Evolutionary conservation across 2,113 vertebrate genomes (phyloP).

Genomic region (Poeciliopsis occidentalis): DNA sequence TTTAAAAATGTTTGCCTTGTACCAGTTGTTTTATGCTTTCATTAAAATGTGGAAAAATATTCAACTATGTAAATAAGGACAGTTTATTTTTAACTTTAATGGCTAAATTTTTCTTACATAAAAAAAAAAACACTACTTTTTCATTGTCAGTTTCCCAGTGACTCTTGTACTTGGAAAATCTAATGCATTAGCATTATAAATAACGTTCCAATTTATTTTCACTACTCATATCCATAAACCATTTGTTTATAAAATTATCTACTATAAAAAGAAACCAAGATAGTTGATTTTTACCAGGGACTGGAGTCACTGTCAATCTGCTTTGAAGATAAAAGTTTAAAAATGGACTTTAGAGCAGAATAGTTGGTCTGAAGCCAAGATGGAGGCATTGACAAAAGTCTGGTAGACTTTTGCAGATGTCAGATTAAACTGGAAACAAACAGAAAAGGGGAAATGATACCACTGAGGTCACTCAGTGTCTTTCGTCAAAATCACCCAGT

Average conservation of each 20-base stretch:
- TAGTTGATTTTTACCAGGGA: constrained; percentile 31
- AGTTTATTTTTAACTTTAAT: too few species aligned
- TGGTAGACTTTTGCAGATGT: constrained; percentile 49
- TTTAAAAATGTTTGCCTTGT: too few species aligned
- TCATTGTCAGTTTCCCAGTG: too few species aligned
- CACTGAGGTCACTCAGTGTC: constrained; percentile 19
- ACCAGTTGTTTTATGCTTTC: too few species aligned
- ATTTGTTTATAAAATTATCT: constrained; percentile 2
- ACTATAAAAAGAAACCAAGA: constrained; percentile 18
- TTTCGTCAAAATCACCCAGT: constrained; percentile 28
- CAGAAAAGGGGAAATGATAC: constrained; percentile 52
- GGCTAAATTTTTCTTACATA: too few species aligned
- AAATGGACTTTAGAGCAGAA: constrained; percentile 38
- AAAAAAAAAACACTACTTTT: too few species aligned
- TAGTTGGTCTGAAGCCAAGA: constrained; percentile 33
- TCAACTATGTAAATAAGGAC: too few species aligned
- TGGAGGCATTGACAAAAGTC: constrained; percentile 32
- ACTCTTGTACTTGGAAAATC: too few species aligned
- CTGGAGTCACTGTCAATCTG: constrained; percentile 20
- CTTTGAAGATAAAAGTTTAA: constrained; percentile 47
- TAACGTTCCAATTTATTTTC: too few species aligned
- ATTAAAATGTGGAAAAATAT: too few species aligned
- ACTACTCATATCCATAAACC: too few species aligned
- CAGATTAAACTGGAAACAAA: constrained; percentile 44
- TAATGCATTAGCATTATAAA: too few species aligned